Evolutionary conservation across 2,797 vertebrate species (phyloP).

Genomic region (Synanceia verrucosa): DNA sequence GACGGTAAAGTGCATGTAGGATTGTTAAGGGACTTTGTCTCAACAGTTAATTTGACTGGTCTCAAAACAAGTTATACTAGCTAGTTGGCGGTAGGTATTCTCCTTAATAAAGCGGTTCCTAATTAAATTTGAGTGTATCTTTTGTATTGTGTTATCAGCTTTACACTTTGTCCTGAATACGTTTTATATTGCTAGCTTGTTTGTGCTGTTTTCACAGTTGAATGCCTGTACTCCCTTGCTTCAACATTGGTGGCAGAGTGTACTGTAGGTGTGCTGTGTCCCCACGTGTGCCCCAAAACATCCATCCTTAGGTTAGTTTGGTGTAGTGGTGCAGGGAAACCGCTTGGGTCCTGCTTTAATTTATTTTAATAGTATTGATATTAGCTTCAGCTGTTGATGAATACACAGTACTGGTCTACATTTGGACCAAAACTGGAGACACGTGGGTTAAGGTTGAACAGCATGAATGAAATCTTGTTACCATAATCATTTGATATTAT

Average conservation of each 20-base stretch:
- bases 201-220: not conserved
- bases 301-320: not conserved
- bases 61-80: not conserved
- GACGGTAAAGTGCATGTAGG: not conserved
- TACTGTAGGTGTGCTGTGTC: not conserved
- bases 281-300: not conserved
- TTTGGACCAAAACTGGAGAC: not conserved
- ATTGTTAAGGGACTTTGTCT: not conserved
- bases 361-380: not conserved
- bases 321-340: not conserved
- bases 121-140: not conserved
- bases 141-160: not conserved
- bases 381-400: not conserved
- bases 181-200: not conserved
- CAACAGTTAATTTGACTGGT: not conserved
- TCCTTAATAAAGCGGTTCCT: fast-evolving
- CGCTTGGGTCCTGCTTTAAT: not conserved
- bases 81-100: not conserved
- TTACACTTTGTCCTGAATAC: not conserved
- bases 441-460: no score
- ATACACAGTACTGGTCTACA: not conserved
- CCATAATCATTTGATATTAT: not conserved
- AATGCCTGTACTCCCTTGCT: not conserved
- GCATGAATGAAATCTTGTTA: not conserved
- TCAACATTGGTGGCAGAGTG: not conserved